Evolutionary conservation across 1,140 invertebrate species (phyloP), one percentile per base, ranked within the genome.

Genomic region (Elysia chlorotica): DNA sequence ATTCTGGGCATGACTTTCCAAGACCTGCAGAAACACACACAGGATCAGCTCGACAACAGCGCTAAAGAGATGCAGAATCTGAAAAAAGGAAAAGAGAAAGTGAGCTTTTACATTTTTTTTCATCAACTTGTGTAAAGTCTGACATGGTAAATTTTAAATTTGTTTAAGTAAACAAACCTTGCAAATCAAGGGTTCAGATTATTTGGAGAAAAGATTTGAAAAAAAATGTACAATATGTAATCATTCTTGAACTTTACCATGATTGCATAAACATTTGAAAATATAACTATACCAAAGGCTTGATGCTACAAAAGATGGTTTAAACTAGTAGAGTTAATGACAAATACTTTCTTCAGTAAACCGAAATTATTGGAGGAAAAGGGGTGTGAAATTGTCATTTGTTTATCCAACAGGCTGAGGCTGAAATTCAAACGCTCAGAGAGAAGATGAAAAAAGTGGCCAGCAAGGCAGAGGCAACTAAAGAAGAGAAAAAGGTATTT

Each of bases 1-100:
- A 61, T 81, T 31, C 71, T 85, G 0, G 84, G 82, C 0, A 75
- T 81, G 56, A 80, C 82, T 10, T 82, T 86, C 65, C 78, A 79
- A 75, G 81, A 86, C 28, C 70, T 85, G 19, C 82, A 85, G 70
- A 73, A 80, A 23, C 78, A 80, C 53, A 71, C 84, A 2, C 74
- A 82, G 28, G 81, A 83, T 37, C 79, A 81, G 61, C 36, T 84
- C 0, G 81, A 83, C 73, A 79, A 74, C 41, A 83, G 79, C 59
- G 65, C 72, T 2, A 77, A 77, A 35, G 83, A 84, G 41, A 36
- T 78, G 4, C 80, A 83, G n/a, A 61, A 79, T 19, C 67, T 74
- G n/a, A 82, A 75, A 65, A 78, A 79, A 56, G 73, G 59, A 48
- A 78, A 78, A 10, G 56, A 73, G 30, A 81, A 83, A 76, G 81